Base-by-base conservation (phyloP, 1,140 invertebrate genomes). In the Hesperophylax magnus region DNA sequence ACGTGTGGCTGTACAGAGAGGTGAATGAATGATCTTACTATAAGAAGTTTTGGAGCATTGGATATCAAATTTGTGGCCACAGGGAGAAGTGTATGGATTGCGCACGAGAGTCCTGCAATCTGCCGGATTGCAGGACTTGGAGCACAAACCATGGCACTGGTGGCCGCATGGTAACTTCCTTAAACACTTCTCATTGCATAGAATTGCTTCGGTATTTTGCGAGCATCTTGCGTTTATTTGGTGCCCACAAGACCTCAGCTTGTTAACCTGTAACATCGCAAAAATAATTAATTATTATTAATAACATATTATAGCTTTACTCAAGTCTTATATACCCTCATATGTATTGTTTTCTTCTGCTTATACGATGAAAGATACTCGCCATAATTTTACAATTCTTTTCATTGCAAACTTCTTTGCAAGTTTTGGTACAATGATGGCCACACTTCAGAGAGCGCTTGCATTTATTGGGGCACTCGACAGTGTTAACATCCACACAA, bases 201-300 rank as follows among this genome's bases (percentile, higher is more conserved):
- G 5, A 83, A 84, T 1, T 85, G 82, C 60, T 91, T 86, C 56
- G 0, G 88, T 85, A 74, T 90, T 84, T 20, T 77, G n/a, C 52
- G 81, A 84, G 81, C 92, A 92, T 1, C 85, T 65, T 0, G 91
- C 84, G 9, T 77, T 82, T 20, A 84, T 85, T 11, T 80, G 75
- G 81, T 92, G 91, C 60, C 88, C 86, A 81, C 91, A 91, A 18
- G 77, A 85, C 34, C 90, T 86, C 11, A 85, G 86, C 82, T 91
- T 92, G 9, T 75, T 63, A 17, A 91, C 88, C 88, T 89, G 60
- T 22, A 39, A 39, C 7, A 8, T 39, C 34, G 7, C 1, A 39
- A 5, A 39, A 39, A 39, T 5, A 39, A 39, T 60, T 39, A 39
- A 39, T 7, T 8, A 39, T 39, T 39, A 39, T 3, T 39, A n/a